A percentile compares a stretch with the other conserved stretches of the same genome.
These are phyloP conservation scores for Dipodomys spectabilis DNA, from an alignment of 2,113 vertebrate genomes.

Conservation along the genomic window DNA sequence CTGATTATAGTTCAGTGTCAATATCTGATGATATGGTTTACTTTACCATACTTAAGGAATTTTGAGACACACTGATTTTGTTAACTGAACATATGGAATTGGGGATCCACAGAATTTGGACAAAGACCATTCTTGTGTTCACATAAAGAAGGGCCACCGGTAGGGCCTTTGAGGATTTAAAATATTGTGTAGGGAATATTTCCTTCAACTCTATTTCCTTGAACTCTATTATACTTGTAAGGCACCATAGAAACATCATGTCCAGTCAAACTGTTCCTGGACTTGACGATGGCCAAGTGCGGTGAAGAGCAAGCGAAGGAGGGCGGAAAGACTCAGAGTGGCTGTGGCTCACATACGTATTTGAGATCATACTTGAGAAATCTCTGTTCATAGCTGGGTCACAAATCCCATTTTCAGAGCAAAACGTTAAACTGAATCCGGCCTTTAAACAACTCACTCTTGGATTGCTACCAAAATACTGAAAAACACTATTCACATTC, in stretches of 20 bases:
- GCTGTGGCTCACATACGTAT: rapidly evolving
- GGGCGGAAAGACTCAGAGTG: rapidly evolving
- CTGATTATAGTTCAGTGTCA: not conserved
- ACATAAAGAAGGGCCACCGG: rapidly evolving
- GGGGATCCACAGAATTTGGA: not conserved
- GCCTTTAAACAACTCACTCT: not conserved
- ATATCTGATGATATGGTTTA: not conserved
- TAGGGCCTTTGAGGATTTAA: rapidly evolving
- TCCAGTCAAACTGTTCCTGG: not conserved
- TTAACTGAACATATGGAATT: not conserved
- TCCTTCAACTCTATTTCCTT: not conserved
- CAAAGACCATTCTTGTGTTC: not conserved
- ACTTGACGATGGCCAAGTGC: not conserved
- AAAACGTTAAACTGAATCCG: not conserved
- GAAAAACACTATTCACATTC: not conserved
- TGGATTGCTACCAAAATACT: not conserved
- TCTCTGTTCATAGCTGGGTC: not conserved
- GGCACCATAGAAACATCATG: rapidly evolving
- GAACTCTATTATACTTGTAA: rapidly evolving
- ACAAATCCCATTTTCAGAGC: not conserved
- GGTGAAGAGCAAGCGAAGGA: not conserved
- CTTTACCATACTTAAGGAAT: not conserved
- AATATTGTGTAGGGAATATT: not conserved
- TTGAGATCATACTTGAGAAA: not conserved
- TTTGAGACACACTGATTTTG: not conserved